A percentile compares a stretch with the other conserved stretches of the same genome.
Conservation (phyloP, 2,797 vertebrate genomes). For the Agapornis canus region DNA sequence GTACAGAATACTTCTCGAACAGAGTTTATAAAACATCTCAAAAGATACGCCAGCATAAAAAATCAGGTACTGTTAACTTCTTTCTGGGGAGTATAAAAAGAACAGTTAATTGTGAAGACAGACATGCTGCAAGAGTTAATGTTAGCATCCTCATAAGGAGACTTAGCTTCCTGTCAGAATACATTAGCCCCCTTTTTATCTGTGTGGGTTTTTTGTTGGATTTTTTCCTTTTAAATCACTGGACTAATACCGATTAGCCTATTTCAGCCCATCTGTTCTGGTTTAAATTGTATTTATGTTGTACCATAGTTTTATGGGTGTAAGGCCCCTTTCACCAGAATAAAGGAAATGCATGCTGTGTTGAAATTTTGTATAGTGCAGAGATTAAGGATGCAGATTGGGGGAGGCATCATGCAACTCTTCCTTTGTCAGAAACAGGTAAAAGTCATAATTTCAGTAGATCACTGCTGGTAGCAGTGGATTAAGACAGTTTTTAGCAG, state of each 20-base stretch:
- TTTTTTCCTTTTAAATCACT: conserved; percentile 68
- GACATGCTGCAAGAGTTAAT: conserved; percentile 39
- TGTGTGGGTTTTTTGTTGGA: conserved; percentile 20
- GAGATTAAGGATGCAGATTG: not conserved
- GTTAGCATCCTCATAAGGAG: conserved; percentile 62
- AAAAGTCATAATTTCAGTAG: not conserved
- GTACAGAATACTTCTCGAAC: conserved; percentile 88
- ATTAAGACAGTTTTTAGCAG: not conserved
- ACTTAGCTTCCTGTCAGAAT: conserved; percentile 73
- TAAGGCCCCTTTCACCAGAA: conserved; percentile 25
- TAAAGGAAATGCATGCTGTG: not conserved
- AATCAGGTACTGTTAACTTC: conserved; percentile 83
- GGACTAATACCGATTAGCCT: conserved; percentile 81
- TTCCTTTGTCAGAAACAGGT: not conserved
- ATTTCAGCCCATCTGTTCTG: conserved; percentile 71
- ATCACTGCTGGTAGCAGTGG: not conserved
- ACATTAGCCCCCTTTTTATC: conserved; percentile 67
- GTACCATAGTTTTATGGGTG: conserved; percentile 5
- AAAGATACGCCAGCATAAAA: conserved; percentile 84
- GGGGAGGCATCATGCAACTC: not conserved
- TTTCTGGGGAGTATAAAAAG: conserved; percentile 17
- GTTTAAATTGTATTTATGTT: conserved; percentile 49
- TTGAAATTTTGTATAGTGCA: conserved; percentile 6
- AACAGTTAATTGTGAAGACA: conserved; percentile 7
- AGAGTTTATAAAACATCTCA: conserved; percentile 95